A percentile compares a stretch with the other conserved stretches of the same genome.
phyloP scores from a whole-genome alignment of 2,797 vertebrate genomes.

The Sebastes paucispinis region DNA sequence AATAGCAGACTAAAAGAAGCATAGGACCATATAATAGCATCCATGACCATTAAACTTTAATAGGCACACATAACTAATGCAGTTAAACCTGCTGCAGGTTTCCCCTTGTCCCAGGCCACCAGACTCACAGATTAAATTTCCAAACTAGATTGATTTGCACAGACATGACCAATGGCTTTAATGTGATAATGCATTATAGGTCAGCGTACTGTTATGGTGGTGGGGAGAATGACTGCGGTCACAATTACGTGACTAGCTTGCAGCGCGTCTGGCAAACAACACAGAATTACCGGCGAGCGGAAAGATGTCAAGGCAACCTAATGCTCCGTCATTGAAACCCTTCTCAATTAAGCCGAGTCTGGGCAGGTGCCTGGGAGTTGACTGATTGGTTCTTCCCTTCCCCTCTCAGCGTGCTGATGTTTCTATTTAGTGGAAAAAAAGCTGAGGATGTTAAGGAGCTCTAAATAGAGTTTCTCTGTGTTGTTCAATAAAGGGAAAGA shows the following conservation, averaged over 20 bases:
- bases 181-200: slow-evolving; percentile 62
- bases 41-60: slow-evolving; percentile 73
- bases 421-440: slow-evolving; percentile 42
- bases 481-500: slow-evolving; percentile 33
- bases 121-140: slow-evolving; percentile 61
- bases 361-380: slow-evolving; percentile 55
- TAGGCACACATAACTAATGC: slow-evolving; percentile 67
- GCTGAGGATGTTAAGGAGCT: slow-evolving; percentile 21
- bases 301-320: slow-evolving; percentile 62
- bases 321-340: slow-evolving; percentile 60
- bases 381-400: slow-evolving; percentile 46
- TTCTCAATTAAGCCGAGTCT: slow-evolving; percentile 68
- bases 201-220: slow-evolving; percentile 26
- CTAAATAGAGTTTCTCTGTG: slow-evolving; percentile 33
- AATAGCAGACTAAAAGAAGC: slow-evolving; percentile 54
- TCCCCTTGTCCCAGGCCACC: slow-evolving; percentile 42
- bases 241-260: slow-evolving; percentile 48
- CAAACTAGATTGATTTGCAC: slow-evolving; percentile 69
- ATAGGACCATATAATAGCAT: slow-evolving; percentile 57
- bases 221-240: slow-evolving; percentile 32
- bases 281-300: slow-evolving; percentile 47
- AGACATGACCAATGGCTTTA: slow-evolving; percentile 60
- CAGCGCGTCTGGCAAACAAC: slow-evolving; percentile 46
- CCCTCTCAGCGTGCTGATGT: slow-evolving; percentile 28
- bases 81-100: slow-evolving; percentile 54